Percentiles rank a stretch among this genome's conserved stretches.
Conservation (phyloP, 2,888 invertebrate species). For the Acanthosepion esculentum region DNA sequence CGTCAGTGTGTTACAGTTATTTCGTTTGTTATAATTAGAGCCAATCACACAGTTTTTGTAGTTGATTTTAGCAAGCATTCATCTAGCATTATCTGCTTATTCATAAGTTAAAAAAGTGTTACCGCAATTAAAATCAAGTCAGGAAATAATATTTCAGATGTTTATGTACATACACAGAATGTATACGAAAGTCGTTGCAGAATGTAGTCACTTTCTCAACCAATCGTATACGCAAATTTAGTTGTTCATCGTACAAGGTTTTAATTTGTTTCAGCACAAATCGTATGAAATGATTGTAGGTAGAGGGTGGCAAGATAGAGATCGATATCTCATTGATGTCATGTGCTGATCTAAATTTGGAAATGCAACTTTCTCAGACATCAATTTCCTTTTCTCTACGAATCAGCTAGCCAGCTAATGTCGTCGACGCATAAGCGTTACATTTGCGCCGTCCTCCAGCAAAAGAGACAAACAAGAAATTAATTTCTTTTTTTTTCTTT, state of each 20-base stretch:
- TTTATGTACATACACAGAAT: no score
- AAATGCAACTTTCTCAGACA: neutral
- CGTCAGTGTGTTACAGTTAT: no score
- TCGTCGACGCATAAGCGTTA: neutral
- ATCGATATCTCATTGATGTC: neutral
- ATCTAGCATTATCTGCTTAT: no score
- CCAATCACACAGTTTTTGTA: no score
- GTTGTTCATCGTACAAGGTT: neutral
- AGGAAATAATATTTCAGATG: no score
- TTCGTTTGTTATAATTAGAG: no score
- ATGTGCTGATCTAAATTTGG: neutral
- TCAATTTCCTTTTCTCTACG: conserved; percentile 1
- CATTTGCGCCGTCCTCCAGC: neutral
- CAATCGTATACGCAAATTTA: neutral
- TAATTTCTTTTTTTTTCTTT: neutral
- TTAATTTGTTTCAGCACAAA: neutral
- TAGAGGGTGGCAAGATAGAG: neutral
- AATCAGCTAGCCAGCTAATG: neutral
- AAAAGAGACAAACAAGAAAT: neutral
- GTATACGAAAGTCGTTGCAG: no score
- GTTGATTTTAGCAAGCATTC: no score
- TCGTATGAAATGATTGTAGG: neutral
- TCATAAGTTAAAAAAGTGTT: no score
- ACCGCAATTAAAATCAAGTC: no score
- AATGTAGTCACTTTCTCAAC: neutral